These are phyloP conservation scores for Psammodynastes pulverulentus DNA, from an alignment of 2,113 vertebrate genomes.

Conservation along the genomic window DNA sequence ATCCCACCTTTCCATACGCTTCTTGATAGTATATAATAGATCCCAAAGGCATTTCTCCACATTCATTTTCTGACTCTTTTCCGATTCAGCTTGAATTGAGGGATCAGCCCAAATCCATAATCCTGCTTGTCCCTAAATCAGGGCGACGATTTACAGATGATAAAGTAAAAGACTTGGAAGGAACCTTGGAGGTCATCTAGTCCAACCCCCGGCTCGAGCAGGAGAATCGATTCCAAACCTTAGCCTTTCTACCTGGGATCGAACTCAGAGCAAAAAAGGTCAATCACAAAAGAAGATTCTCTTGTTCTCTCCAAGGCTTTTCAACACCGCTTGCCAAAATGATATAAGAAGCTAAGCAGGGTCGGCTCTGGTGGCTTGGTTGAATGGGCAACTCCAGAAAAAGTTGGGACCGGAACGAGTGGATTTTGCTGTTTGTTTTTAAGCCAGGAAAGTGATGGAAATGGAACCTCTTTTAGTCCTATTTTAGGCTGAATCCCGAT, in stretches of 20 bases:
- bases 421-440: background rate
- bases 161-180: no score
- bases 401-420: background rate
- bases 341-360: background rate
- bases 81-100: background rate
- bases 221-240: no score
- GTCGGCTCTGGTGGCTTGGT: background rate
- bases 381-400: background rate
- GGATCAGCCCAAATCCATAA: background rate
- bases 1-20: no score
- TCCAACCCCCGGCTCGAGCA: no score
- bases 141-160: no score
- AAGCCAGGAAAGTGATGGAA: background rate
- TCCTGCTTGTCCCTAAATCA: background rate
- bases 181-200: no score
- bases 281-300: no score
- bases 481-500: background rate
- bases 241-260: no score
- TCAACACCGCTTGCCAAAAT: background rate
- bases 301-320: background rate
- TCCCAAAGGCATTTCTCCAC: no score
- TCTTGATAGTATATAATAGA: no score
- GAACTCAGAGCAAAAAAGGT: no score
- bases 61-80: background rate
- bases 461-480: background rate